Evolutionary conservation across 2,113 vertebrate genomes (phyloP).

Genomic region (Psephotus haematonotus): DNA sequence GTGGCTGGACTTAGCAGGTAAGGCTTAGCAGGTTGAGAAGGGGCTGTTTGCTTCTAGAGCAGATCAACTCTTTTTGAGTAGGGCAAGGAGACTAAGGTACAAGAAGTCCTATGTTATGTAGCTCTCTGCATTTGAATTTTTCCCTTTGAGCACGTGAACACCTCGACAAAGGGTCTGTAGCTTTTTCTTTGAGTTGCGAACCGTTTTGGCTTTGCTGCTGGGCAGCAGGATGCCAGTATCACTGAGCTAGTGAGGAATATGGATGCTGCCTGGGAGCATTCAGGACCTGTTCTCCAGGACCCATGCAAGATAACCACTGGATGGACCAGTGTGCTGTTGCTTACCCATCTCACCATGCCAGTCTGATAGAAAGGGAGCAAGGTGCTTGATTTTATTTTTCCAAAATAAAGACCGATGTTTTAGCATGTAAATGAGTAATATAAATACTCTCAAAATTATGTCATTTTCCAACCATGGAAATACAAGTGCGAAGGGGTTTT

Average conservation of each 20-base stretch:
- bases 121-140: not conserved
- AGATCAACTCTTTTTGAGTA: not conserved
- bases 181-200: not conserved
- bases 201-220: not conserved
- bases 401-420: not conserved
- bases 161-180: not conserved
- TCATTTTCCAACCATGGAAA: not conserved
- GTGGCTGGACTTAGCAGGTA: not conserved
- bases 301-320: not conserved
- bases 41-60: not conserved
- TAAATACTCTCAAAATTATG: not conserved
- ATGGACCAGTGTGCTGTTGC: not conserved
- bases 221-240: not conserved
- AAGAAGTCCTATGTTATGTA: not conserved
- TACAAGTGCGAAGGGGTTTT: not conserved
- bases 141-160: not conserved
- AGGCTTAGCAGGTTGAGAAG: not conserved
- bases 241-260: not conserved
- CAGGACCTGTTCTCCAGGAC: not conserved
- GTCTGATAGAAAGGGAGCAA: not conserved
- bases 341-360: not conserved
- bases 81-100: not conserved
- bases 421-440: not conserved
- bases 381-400: not conserved
- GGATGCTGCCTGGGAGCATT: not conserved